Evolutionary conservation across 2,888 invertebrate genomes (phyloP).

Genomic region (Arenicola marina): DNA sequence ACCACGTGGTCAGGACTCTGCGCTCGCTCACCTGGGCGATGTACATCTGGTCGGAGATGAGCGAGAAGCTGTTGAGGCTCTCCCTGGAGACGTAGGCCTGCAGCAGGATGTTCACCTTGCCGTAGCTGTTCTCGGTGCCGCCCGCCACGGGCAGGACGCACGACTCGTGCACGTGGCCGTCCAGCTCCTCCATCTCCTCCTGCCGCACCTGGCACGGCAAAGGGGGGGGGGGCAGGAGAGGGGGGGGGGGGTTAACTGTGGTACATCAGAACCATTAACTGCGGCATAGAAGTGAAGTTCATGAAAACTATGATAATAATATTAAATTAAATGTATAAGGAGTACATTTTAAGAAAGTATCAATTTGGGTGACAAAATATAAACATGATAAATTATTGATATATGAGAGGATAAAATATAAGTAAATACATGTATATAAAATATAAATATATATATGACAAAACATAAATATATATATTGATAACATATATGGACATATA

Average conservation of each 20-base stretch:
- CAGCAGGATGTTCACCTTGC: slow-evolving; percentile 83
- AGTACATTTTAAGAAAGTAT: no score
- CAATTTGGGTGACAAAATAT: no score
- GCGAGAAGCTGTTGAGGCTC: slow-evolving; percentile 79
- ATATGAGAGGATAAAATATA: no score
- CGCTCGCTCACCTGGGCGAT: slow-evolving; percentile 82
- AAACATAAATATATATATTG: no score
- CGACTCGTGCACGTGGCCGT: slow-evolving; percentile 73
- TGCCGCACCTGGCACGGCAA: slow-evolving; percentile 75
- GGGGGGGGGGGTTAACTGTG: neutral
- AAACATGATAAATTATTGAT: no score
- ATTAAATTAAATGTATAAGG: no score
- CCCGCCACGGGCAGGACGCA: slow-evolving; percentile 80
- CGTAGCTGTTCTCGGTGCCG: slow-evolving; percentile 85
- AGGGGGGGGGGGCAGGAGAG: neutral
- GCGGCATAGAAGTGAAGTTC: neutral
- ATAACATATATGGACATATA: no score
- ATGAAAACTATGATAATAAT: no score
- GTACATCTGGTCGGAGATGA: slow-evolving; percentile 86
- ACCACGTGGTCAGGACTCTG: no score
- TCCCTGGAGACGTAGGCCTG: slow-evolving; percentile 81
- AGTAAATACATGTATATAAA: no score
- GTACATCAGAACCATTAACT: neutral
- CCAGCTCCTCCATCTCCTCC: slow-evolving; percentile 91
- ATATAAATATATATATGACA: no score